phyloP scores from a whole-genome alignment of 2,113 vertebrate species.

The Protobothrops mucrosquamatus region DNA sequence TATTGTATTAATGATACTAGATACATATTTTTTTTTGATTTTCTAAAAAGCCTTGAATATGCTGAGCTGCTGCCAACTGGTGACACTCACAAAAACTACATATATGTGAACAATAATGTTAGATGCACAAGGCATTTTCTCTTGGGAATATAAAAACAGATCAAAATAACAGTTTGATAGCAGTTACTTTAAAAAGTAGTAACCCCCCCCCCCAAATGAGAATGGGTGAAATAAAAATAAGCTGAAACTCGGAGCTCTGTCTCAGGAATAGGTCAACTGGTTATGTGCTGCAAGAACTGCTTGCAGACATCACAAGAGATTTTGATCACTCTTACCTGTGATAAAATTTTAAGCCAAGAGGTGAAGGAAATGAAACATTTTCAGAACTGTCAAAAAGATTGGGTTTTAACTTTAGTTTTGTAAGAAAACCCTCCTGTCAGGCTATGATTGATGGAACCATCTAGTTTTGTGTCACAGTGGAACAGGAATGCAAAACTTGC shows the following conservation, averaged over 20 bases:
- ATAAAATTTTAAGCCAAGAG: slow-evolving; percentile 37
- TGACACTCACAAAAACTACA: background rate
- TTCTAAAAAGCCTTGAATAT: background rate
- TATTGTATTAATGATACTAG: background rate
- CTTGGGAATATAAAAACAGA: background rate
- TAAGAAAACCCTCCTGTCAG: slow-evolving; percentile 37
- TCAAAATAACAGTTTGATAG: background rate
- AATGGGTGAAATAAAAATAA: background rate
- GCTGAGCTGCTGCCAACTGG: background rate
- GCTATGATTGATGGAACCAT: slow-evolving; percentile 34
- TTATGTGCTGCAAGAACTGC: background rate
- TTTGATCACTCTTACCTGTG: slow-evolving; percentile 23
- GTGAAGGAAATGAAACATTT: slow-evolving; percentile 17
- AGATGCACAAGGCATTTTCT: background rate
- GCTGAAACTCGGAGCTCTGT: background rate
- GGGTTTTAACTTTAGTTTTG: slow-evolving; percentile 26
- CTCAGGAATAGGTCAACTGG: background rate
- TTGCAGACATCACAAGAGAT: slow-evolving; percentile 24
- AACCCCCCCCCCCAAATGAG: background rate
- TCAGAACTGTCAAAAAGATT: slow-evolving; percentile 32
- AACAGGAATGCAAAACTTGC: slow-evolving; percentile 30
- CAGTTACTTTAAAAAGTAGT: background rate
- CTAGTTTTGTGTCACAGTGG: slow-evolving; percentile 40
- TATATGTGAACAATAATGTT: background rate
- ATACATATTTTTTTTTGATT: background rate